A percentile compares a stretch with the other conserved stretches of the same genome.
phyloP scores from a whole-genome alignment of 1,140 invertebrate species.

The Musca vetustissima region DNA sequence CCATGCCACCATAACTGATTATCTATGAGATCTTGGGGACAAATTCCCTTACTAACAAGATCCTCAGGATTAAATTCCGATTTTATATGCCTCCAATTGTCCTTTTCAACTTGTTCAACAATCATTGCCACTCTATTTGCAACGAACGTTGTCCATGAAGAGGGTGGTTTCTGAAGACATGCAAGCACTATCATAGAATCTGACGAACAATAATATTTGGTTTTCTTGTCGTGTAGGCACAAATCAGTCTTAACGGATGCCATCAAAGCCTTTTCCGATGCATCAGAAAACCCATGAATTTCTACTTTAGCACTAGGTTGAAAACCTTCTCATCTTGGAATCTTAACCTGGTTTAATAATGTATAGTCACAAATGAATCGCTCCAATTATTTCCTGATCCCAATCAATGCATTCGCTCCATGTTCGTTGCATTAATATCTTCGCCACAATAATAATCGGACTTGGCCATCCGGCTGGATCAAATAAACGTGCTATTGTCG shows the following conservation, averaged over 20 bases:
- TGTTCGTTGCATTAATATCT: constrained; percentile 27
- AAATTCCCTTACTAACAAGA: neutral
- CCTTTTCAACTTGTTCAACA: neutral
- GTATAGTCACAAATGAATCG: too few species aligned
- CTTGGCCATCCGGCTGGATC: constrained; percentile 10
- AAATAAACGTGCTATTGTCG: constrained; percentile 13
- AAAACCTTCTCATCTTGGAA: too few species aligned
- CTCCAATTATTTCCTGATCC: neutral
- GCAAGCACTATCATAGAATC: neutral
- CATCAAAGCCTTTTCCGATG: neutral
- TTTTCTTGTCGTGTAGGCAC: neutral
- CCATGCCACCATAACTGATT: constrained; percentile 39
- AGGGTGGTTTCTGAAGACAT: neutral
- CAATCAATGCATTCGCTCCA: constrained; percentile 30
- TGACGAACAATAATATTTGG: neutral
- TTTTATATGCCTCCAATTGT: neutral
- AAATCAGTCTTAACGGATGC: neutral
- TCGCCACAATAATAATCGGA: constrained; percentile 13
- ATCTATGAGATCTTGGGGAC: constrained; percentile 4
- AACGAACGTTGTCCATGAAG: constrained; percentile 16
- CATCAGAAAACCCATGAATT: neutral
- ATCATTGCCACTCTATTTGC: constrained; percentile 6
- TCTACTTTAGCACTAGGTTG: too few species aligned
- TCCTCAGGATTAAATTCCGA: constrained; percentile 45
- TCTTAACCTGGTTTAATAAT: too few species aligned